Base-by-base conservation (phyloP, 92 coral and sea anemone species). In the Epizoanthus ramosus region DNA sequence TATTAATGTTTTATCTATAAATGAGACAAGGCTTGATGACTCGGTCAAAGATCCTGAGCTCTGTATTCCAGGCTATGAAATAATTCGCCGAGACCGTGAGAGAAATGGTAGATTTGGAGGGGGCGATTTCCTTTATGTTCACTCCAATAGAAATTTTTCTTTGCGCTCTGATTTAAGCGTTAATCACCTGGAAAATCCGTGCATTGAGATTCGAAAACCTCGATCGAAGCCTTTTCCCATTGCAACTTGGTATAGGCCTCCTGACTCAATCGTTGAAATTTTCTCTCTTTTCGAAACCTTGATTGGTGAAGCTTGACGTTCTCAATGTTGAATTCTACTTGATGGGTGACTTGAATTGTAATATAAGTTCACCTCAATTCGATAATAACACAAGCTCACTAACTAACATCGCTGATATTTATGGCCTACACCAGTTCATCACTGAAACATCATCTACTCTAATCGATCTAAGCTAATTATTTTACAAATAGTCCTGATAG, bases 191-290 rank as follows among this genome's bases (percentile, higher is more conserved):
- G 86, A 87, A 57, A 81, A 72, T 3, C 1, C 66, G 7, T 80
- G 69, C n/a, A 19, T 73, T 10, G 90, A 87, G 61, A 71, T 82
- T 68, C 65, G 41, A 28, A 87, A 87, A 54, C 87, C 75, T 15
- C 63, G 56, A 60, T 81, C 90, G 39, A 74, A 80, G 69, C 90
- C 90, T 12, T 87, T 87, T 75, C 83, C 81, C 41, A 23, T 87
- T 43, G 65, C 80, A 14, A 73, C 90, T 3, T 82, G 90, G 84
- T 82, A 82, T 31, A 69, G 84, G 45, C 90, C 90, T 15, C 83
- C 87, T 43, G 77, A 73, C 71, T 73, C 81, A n/a, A 43, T 66
- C 6, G 73, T 17, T 3, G 74, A 84, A 23, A 43, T 71, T 31
- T 71, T 83, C 61, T 9, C 71, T 54, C 71, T 69, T 58, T 7